A percentile compares a stretch with the other conserved stretches of the same genome.
Evolutionary conservation across 2,888 invertebrate species (phyloP).

Genomic region (Corythucha ciliata): DNA sequence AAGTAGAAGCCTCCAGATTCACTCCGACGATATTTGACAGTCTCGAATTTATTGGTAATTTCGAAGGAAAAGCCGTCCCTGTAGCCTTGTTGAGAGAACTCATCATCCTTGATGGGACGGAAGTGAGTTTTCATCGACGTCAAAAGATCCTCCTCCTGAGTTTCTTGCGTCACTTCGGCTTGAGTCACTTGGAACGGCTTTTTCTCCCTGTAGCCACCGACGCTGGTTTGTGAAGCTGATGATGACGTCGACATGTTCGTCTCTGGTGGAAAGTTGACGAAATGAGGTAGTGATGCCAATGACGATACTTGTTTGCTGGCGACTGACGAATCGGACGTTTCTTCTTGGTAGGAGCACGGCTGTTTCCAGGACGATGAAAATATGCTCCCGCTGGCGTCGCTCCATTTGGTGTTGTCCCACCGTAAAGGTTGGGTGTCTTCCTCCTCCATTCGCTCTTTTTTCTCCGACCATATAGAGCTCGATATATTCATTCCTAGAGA

Average conservation of each 20-base stretch:
- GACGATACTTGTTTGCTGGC: too few species aligned
- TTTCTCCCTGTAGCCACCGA: too few species aligned
- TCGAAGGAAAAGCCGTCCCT: conserved; percentile 66
- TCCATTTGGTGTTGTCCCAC: conserved; percentile 28
- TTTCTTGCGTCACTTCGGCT: conserved; percentile 23
- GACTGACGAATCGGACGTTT: conserved; percentile 33
- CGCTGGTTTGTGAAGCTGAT: too few species aligned
- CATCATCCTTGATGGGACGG: conserved; percentile 57
- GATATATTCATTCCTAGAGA: conserved; percentile 44
- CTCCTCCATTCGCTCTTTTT: conserved; percentile 26
- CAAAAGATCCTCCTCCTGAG: conserved; percentile 59
- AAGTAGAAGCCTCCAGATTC: conserved; percentile 54
- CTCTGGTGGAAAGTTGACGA: too few species aligned
- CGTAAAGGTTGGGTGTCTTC: conserved; percentile 26
- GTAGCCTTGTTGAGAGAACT: conserved; percentile 38
- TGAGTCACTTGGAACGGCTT: too few species aligned
- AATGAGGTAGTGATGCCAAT: too few species aligned
- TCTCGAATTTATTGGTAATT: conserved; percentile 52
- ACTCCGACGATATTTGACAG: conserved; percentile 47
- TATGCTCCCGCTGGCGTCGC: conserved; percentile 26
- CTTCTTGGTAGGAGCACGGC: conserved; percentile 25
- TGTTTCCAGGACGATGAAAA: conserved; percentile 28
- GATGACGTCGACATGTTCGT: too few species aligned
- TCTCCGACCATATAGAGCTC: conserved; percentile 47
- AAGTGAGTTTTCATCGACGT: conserved; percentile 74